Evolutionary conservation across 2,113 vertebrate genomes (phyloP).

Genomic region (Paracanthobrama guichenoti): DNA sequence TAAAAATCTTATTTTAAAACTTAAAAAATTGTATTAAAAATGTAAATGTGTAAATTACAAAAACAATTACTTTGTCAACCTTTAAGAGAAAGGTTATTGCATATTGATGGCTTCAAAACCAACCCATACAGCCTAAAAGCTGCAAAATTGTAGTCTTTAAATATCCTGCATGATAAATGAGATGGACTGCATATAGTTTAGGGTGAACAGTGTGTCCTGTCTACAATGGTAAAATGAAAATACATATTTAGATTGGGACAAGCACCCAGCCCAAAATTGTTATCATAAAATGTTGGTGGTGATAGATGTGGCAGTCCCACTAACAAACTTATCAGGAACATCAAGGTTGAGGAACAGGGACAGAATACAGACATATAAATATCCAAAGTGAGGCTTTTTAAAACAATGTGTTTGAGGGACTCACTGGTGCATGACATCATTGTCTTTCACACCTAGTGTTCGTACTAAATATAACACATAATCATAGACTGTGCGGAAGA

Average conservation of each 20-base stretch:
- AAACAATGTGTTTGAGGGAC: not conserved
- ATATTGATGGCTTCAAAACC: not conserved
- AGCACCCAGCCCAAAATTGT: not conserved
- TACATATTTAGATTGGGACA: not conserved
- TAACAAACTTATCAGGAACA: not conserved
- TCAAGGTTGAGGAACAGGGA: not conserved
- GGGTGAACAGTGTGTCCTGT: not conserved
- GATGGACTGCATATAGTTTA: not conserved
- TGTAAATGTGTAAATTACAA: not conserved
- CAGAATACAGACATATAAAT: not conserved
- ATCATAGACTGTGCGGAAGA: not conserved
- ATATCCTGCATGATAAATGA: not conserved
- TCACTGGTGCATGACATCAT: not conserved
- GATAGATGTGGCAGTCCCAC: not conserved
- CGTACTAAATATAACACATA: slow-evolving; percentile 5
- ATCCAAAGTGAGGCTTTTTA: not conserved
- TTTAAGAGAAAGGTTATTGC: not conserved
- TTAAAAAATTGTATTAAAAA: too few species aligned
- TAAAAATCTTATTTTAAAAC: too few species aligned
- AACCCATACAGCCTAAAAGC: not conserved
- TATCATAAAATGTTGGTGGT: slow-evolving; percentile 3
- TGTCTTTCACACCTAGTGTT: slow-evolving; percentile 1
- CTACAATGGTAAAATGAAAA: not conserved
- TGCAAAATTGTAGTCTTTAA: not conserved
- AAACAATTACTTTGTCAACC: not conserved